A percentile compares a stretch with the other conserved stretches of the same genome.
These are phyloP conservation scores for Haliclona indistincta DNA, from an alignment of 37 sponge, comb jelly and placozoan genomes.

Conservation along the genomic window DNA sequence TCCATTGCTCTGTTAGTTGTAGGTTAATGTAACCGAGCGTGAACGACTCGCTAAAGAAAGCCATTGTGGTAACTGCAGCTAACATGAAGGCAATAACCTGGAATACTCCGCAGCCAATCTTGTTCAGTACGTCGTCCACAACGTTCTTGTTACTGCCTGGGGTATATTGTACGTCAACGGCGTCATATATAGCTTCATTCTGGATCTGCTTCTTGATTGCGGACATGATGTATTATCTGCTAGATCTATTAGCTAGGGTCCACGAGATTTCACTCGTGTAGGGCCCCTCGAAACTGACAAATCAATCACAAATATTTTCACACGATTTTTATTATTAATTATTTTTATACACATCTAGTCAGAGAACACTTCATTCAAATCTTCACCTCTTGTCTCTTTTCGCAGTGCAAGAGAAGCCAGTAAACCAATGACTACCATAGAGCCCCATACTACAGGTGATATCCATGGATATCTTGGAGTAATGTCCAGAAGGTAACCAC, in stretches of 20 bases:
- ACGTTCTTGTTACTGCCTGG: too few relatives aligned
- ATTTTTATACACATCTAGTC: too few relatives aligned
- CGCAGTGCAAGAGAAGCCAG: constrained; percentile 35
- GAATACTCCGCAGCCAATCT: constrained; percentile 30
- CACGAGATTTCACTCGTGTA: too few relatives aligned
- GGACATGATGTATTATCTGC: too few relatives aligned
- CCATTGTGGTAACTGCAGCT: constrained; percentile 48
- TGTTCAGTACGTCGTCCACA: constrained; percentile 31
- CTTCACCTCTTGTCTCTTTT: constrained; percentile 24
- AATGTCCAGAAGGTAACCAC: constrained; percentile 29
- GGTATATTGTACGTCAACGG: too few relatives aligned
- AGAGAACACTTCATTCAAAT: constrained; percentile 8
- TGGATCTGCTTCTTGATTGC: too few relatives aligned
- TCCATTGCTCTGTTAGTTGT: neutral
- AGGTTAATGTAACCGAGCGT: constrained; percentile 24
- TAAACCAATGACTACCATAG: constrained; percentile 33
- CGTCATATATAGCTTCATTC: too few relatives aligned
- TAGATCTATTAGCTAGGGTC: too few relatives aligned
- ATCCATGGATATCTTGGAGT: constrained; percentile 21
- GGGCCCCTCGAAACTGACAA: too few relatives aligned
- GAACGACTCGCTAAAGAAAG: constrained; percentile 64
- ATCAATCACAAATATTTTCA: too few relatives aligned
- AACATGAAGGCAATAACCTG: constrained; percentile 35
- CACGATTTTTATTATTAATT: too few relatives aligned
- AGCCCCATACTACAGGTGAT: constrained; percentile 41